These are phyloP conservation scores for Sebastes taczanowskii DNA, from an alignment of 2,797 vertebrate species.

Conservation along the genomic window DNA sequence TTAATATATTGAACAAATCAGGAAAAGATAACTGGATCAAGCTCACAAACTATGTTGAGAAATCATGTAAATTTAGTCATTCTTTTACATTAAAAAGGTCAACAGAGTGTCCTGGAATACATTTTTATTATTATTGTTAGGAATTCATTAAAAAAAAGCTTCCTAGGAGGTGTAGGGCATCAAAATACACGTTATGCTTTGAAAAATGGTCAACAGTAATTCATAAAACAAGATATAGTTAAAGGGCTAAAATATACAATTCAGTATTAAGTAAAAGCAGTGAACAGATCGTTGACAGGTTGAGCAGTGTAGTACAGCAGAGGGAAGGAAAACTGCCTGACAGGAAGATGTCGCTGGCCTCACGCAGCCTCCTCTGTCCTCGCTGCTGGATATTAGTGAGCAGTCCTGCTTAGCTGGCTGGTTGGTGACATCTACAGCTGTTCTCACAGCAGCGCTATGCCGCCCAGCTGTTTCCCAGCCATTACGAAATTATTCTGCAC, in stretches of 20 bases:
- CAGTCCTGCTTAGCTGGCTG: constrained; percentile 54
- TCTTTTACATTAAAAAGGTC: not conserved
- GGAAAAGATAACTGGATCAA: not conserved
- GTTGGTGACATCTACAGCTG: constrained; percentile 71
- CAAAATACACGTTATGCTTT: not conserved
- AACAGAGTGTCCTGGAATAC: not conserved
- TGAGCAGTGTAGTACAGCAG: constrained; percentile 3
- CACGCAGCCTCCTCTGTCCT: constrained; percentile 46
- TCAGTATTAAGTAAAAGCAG: not conserved
- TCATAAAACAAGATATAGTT: not conserved
- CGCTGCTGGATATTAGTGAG: constrained; percentile 59
- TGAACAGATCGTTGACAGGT: not conserved
- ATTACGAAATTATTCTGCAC: constrained; percentile 83
- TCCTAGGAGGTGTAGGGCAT: not conserved
- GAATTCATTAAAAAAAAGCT: not conserved
- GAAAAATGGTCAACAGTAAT: not conserved
- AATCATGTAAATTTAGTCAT: not conserved
- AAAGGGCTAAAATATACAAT: not conserved
- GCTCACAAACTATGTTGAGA: not conserved
- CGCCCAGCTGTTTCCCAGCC: constrained; percentile 80
- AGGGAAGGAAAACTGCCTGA: constrained; percentile 11
- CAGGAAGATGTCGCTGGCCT: constrained; percentile 47
- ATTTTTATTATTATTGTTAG: not conserved
- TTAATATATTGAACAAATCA: not conserved
- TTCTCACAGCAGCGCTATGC: constrained; percentile 63